Conservation (phyloP, 2,113 vertebrate species). For the Piaya cayana region DNA sequence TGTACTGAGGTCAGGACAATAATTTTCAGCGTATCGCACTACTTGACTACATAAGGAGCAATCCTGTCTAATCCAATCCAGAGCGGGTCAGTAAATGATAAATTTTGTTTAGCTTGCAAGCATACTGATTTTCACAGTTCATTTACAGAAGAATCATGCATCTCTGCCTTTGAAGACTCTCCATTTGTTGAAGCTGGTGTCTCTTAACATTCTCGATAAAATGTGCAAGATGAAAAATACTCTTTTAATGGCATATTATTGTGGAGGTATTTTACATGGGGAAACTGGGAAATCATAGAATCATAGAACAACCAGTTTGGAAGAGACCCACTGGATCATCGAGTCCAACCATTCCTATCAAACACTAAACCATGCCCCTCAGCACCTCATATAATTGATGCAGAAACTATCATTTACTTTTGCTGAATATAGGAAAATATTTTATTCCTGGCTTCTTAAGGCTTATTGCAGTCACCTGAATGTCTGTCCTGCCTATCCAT, state of each 20-base stretch:
- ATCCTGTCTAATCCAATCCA: constrained; percentile 32
- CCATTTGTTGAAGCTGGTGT: neutral
- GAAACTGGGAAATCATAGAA: neutral
- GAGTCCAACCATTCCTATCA: too few species aligned
- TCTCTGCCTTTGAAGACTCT: neutral
- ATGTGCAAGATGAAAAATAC: neutral
- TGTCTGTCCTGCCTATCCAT: neutral
- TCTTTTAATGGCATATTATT: neutral
- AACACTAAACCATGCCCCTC: too few species aligned
- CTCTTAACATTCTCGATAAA: neutral
- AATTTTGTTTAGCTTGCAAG: constrained; percentile 53
- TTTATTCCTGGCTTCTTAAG: neutral
- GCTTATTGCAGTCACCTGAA: neutral
- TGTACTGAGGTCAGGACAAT: constrained; percentile 22
- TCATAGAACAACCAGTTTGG: too few species aligned
- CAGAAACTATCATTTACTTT: neutral
- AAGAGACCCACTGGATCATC: too few species aligned
- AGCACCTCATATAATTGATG: accelerated
- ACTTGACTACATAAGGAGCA: constrained; percentile 45
- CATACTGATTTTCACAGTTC: constrained; percentile 39
- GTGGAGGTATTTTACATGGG: neutral
- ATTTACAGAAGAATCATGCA: constrained; percentile 19
- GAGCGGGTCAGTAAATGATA: constrained; percentile 47
- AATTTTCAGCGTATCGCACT: neutral
- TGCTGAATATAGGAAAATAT: neutral